Conservation (phyloP, 2,113 vertebrate genomes). For the Perccottus glenii region DNA sequence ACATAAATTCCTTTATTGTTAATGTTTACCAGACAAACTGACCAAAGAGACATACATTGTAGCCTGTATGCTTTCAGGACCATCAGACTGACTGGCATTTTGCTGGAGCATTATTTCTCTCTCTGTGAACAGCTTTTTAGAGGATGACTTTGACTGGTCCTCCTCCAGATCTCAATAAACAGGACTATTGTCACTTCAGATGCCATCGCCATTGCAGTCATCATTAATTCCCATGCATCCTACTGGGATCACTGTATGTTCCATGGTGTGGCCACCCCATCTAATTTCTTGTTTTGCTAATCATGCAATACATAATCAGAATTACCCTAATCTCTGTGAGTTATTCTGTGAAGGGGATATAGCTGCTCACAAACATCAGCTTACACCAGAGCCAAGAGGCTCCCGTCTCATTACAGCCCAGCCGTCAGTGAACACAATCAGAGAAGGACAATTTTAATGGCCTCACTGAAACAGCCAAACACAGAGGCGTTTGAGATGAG, state of each 20-base stretch:
- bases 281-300: conserved; percentile 69
- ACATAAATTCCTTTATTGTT: no score
- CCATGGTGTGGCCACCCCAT: conserved; percentile 18
- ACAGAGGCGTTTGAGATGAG: conserved; percentile 16
- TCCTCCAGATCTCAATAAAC: conserved; percentile 1
- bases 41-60: neutral
- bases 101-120: neutral
- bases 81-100: neutral
- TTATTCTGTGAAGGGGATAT: conserved; percentile 49
- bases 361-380: conserved; percentile 53
- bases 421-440: conserved; percentile 45
- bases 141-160: conserved; percentile 11
- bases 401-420: conserved; percentile 43
- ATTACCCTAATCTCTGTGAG: conserved; percentile 58
- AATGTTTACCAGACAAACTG: neutral
- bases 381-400: conserved; percentile 42
- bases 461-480: conserved; percentile 2
- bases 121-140: neutral
- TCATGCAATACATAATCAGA: conserved; percentile 57
- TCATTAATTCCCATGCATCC: conserved; percentile 33
- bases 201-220: conserved; percentile 17
- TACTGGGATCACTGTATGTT: conserved; percentile 45
- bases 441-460: conserved; percentile 46
- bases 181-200: conserved; percentile 14
- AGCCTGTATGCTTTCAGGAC: neutral